Evolutionary conservation across 2,113 vertebrate species (phyloP), one percentile per base, ranked within the genome.

Genomic region (Paramormyrops kingsleyae): DNA sequence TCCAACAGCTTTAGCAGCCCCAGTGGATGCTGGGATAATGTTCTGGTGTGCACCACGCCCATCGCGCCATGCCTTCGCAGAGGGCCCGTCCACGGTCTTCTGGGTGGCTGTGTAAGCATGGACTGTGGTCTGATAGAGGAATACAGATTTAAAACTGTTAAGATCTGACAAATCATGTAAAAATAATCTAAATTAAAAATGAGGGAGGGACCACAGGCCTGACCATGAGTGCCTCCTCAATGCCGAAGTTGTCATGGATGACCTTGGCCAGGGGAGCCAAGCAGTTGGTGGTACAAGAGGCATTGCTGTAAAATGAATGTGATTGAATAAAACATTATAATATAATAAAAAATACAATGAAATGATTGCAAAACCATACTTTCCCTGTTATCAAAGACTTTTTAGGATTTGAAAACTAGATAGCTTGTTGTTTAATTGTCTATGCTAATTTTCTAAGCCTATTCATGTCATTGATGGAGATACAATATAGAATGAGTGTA

Each of bases 211-310:
- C 49, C n/a, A 66, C 46, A 80, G 77, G 27, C 89, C 96, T 96
- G 83, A 98, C 97, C 97, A 98, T 98, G 56, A 98, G 95, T 13
- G 96, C 97, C 93, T 97, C 97, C 56, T 97, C 94, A 1, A 97
- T 97, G 87, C 97, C 97, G 88, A 97, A 98, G 93, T 90, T 95
- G 91, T 98, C 97, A 7, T 97, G 94, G 94, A 98, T 96, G 94
- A 98, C 97, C 94, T 98, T 98, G 91, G 96, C 97, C 87, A 98
- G 91, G 5, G 97, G 97, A 2, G 97, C 97, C 95, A 98, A 95
- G 95, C 97, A 97, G 95, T 98, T 98, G 94, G 97, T 98, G 90
- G 97, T 98, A 92, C 97, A 98, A 93, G 97, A 98, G 84, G 97
- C 97, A 49, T 98, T 98, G 93, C 97, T 98, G 93, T 87, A 13